phyloP scores from a whole-genome alignment of 1,140 invertebrate genomes.

The Bathynomus jamesi region DNA sequence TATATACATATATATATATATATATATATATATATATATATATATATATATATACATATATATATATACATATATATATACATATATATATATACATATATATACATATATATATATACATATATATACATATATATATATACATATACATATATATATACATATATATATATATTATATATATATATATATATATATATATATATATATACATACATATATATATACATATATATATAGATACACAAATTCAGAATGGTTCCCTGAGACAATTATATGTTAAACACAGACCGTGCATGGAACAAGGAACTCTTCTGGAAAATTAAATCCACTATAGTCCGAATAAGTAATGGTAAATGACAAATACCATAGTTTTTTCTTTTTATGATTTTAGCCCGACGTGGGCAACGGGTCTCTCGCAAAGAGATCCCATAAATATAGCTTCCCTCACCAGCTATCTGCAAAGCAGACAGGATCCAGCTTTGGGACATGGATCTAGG shows the following conservation, averaged over 20 bases:
- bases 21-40: neutral
- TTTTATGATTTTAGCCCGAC: too few species aligned
- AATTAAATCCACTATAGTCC: too few species aligned
- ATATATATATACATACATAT: neutral
- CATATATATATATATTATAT: neutral
- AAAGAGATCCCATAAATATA: too few species aligned
- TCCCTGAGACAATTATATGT: too few species aligned
- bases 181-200: neutral
- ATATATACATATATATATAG: neutral
- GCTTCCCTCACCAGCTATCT: too few species aligned
- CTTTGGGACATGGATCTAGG: too few species aligned
- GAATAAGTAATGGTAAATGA: too few species aligned
- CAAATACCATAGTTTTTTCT: too few species aligned
- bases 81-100: neutral
- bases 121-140: neutral
- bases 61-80: neutral
- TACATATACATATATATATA: neutral
- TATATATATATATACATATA: neutral
- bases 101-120: neutral
- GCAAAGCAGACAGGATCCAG: too few species aligned
- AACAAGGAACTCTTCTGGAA: too few species aligned
- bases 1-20: neutral
- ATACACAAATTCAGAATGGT: neutral
- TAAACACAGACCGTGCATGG: too few species aligned
- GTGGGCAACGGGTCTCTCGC: too few species aligned